Base-by-base conservation (phyloP, 2,888 invertebrate species). In the Harpagoxenus sublaevis region DNA sequence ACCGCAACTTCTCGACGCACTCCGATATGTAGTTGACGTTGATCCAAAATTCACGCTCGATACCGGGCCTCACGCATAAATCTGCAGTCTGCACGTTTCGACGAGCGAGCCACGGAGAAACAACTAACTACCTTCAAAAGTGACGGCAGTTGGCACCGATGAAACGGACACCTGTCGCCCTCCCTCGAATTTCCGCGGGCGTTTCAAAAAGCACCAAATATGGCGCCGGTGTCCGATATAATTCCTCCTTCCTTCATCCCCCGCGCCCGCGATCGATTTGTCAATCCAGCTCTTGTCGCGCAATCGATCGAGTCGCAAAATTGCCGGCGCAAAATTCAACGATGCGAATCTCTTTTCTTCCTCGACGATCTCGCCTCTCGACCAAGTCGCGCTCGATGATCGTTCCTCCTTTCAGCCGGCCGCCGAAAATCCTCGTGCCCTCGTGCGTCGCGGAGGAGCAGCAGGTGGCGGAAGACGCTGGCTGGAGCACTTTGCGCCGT, bases 401-500 rank as follows among this genome's bases (percentile, higher is more conserved):
- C 35, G 4, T 35, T 35, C 35, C 35, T 35, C 6, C 35, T 35
- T 35, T 35, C 35, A 5, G 35, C 35, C 35, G 35, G 35, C 5
- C 6, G 35, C 35, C 35, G 35, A 35, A 35, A 35, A 35, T 6
- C 5, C 35, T 35, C 35, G 35, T 5, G 6, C 35, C 5, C 35
- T 35, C 35, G 35, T 5, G 6, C 35, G 31, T 28, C 42, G 45
- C 60, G 84, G 73, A 89, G 87, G 83, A 86, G 63, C 85, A 87
- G 87, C 89, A 90, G 89, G 89, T 90, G 89, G 89, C 86, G 77
- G 84, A 86, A 88, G 87, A 71, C 84, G 83, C 75, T 6, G 35
- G 75, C 42, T 82, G 74, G 57, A 79, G 85, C 81, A 35, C 35
- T 35, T 35, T 35, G 35, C 35, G 35, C 35, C 35, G 35, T 35